These are phyloP conservation scores for Oncorhynchus clarkii DNA, from an alignment of 2,113 vertebrate species.

Conservation along the genomic window DNA sequence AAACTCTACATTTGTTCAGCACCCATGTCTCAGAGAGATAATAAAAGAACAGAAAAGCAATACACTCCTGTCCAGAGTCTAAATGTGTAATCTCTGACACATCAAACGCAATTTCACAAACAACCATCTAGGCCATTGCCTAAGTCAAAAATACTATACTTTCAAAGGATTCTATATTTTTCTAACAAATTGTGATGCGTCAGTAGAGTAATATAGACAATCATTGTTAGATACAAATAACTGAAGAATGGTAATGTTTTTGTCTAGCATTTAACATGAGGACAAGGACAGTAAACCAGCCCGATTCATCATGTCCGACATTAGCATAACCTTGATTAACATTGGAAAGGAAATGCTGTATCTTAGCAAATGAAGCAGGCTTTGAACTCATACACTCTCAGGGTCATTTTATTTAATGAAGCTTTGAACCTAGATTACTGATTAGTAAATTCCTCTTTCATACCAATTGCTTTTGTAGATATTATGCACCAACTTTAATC, in stretches of 20 bases:
- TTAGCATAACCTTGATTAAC: slow-evolving; percentile 54
- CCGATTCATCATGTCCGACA: slow-evolving; percentile 18
- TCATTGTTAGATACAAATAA: background rate
- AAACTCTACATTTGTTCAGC: background rate
- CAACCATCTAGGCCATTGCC: too few species aligned
- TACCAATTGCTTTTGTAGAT: slow-evolving; percentile 42
- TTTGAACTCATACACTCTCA: slow-evolving; percentile 8
- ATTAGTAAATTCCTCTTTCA: slow-evolving; percentile 38
- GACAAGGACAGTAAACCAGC: background rate
- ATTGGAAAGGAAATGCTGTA: slow-evolving; percentile 27
- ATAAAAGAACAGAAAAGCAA: background rate
- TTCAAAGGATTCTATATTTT: background rate
- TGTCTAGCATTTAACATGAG: background rate
- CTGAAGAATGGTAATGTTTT: background rate
- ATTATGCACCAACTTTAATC: slow-evolving; percentile 33
- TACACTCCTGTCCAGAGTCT: background rate
- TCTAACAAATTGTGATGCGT: background rate
- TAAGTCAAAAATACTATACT: background rate
- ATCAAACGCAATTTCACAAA: too few species aligned
- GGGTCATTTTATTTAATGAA: slow-evolving; percentile 54
- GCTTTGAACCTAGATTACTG: slow-evolving; percentile 54
- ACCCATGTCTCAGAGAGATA: background rate
- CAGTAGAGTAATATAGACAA: background rate
- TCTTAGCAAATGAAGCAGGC: slow-evolving; percentile 35
- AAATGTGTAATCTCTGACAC: background rate